Evolutionary conservation across 2,888 invertebrate species (phyloP), one percentile per base, ranked within the genome.

Genomic region (Entomobrya multifasciata): DNA sequence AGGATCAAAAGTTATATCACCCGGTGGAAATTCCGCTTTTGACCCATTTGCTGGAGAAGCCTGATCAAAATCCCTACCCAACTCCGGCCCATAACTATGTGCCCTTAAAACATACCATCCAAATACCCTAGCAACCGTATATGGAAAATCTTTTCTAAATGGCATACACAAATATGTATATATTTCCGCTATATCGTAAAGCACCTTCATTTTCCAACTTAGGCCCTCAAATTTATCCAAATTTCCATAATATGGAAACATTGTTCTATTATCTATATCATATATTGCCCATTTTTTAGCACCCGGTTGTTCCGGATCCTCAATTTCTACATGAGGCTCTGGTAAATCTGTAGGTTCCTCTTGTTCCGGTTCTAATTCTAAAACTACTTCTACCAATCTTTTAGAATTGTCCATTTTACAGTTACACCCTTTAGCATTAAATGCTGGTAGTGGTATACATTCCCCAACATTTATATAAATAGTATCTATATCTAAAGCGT

Each of bases 91-190:
- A 22, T 60, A 78, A 15, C 27, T 5, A 17, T 78, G 78, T 20
- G 78, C 78, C 22, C 30, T 22, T 1, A 27, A 13, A 1, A 78
- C 8, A 44, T 78, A 78, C 78, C 78, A 78, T 1, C 17, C 78
- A 62, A 78, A 78, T 5, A 78, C 44, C 8, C 78, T 20, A 1
- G 78, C 78, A 11, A 78, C 62, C 15, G 60, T 41, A 27, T 65
- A 86, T 11, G 86, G 81, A 30, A 86, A 62, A 13, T 72, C 62
- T 1, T 49, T 11, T 17, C 74, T 30, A 25, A 86, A 86, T 10
- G 86, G 86, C 65, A 81, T 76, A 44, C 86, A 86, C 11, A 86
- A 49, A 25, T 76, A n/a, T 4, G 36, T 10, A 47, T 76, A 86
- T 1, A 86, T 81, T 1, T 81, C 80, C 5, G 86, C 27, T 5